Percentiles rank a stretch among this genome's conserved stretches.
phyloP scores from a whole-genome alignment of 2,797 vertebrate genomes.

The Lates japonicus region DNA sequence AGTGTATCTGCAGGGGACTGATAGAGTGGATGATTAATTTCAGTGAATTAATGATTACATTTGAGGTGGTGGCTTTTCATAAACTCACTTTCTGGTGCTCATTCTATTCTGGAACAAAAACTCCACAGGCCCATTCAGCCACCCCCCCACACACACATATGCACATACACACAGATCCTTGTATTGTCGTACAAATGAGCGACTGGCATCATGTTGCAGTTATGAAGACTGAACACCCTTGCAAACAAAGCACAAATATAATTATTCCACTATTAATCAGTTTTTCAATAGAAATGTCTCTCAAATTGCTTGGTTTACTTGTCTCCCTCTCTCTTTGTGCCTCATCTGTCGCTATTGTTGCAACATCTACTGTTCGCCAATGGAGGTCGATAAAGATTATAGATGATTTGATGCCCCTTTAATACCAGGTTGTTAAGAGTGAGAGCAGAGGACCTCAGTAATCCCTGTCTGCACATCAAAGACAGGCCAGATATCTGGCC shows the following conservation, averaged over 20 bases:
- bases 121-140: constrained; percentile 24
- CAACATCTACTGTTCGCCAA: constrained; percentile 55
- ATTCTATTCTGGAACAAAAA: constrained; percentile 43
- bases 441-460: constrained; percentile 57
- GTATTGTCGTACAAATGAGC: constrained; percentile 37
- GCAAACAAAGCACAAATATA: constrained; percentile 40
- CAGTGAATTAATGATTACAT: constrained; percentile 54
- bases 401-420: constrained; percentile 61
- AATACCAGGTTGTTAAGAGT: constrained; percentile 65
- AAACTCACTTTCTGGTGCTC: constrained; percentile 40
- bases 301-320: constrained; percentile 19
- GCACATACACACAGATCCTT: neutral
- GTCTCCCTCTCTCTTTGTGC: constrained; percentile 8
- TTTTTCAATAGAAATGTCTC: constrained; percentile 18
- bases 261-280: constrained; percentile 50
- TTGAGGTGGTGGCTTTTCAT: constrained; percentile 65
- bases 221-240: constrained; percentile 31
- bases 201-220: constrained; percentile 26
- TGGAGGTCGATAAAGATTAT: constrained; percentile 65
- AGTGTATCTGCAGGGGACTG: constrained; percentile 46
- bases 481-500: constrained; percentile 68
- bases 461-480: constrained; percentile 79
- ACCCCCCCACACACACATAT: constrained; percentile 18
- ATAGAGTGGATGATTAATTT: constrained; percentile 66
- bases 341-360: constrained; percentile 53